phyloP scores from a whole-genome alignment of 2,113 vertebrate species.

The Patagioenas fasciata region DNA sequence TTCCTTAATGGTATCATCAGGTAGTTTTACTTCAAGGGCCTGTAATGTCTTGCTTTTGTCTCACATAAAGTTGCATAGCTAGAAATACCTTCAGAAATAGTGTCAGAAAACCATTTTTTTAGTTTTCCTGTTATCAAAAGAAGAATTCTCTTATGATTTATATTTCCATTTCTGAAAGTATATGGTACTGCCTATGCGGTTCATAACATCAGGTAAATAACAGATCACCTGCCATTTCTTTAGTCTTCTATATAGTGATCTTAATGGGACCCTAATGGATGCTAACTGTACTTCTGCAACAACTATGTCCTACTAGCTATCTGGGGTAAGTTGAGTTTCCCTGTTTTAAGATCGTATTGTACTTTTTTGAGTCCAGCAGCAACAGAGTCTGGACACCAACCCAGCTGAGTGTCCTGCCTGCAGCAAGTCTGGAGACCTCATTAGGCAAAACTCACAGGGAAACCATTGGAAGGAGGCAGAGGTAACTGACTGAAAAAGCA shows the following conservation, averaged over 20 bases:
- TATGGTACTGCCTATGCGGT: background rate
- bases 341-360: background rate
- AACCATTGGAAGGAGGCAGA: background rate
- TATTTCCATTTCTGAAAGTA: background rate
- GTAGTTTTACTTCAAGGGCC: background rate
- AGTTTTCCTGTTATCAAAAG: background rate
- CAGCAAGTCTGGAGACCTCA: slow-evolving; percentile 9
- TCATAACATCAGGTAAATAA: background rate
- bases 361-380: background rate
- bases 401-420: background rate
- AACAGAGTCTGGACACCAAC: background rate
- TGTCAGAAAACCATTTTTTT: background rate
- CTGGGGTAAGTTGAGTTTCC: background rate
- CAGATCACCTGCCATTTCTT: background rate
- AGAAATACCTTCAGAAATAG: background rate
- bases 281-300: background rate
- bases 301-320: background rate
- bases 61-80: background rate
- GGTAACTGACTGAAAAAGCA: background rate
- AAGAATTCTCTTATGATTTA: background rate
- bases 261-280: background rate
- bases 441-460: slow-evolving; percentile 23
- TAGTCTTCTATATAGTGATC: background rate
- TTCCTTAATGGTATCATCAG: background rate
- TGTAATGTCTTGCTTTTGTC: background rate